These are phyloP conservation scores for Peromyscus attwateri DNA, from an alignment of 2,797 vertebrate genomes.

Conservation along the genomic window DNA sequence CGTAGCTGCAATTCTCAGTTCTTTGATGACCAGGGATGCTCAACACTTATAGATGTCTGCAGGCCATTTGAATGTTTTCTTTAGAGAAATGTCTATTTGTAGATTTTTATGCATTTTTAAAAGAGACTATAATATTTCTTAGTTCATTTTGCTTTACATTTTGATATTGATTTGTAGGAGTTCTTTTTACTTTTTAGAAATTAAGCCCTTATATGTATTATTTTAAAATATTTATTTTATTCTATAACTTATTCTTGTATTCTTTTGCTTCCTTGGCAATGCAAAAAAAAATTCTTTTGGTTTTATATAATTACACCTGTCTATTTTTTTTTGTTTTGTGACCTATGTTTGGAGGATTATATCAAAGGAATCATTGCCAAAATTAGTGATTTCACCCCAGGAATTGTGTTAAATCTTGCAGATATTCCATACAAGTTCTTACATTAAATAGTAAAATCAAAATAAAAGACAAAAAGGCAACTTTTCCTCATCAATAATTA, in stretches of 20 bases:
- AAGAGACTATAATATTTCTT: background rate
- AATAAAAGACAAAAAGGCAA: background rate
- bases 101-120: background rate
- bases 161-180: background rate
- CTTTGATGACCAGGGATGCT: background rate
- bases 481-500: slow-evolving; percentile 5
- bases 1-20: background rate
- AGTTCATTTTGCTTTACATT: background rate
- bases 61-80: background rate
- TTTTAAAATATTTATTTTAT: background rate
- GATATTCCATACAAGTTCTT: background rate
- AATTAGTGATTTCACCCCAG: background rate
- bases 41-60: background rate
- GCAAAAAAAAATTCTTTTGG: background rate
- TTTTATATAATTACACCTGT: background rate
- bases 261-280: background rate
- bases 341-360: background rate
- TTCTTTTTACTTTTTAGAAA: background rate
- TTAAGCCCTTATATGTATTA: background rate
- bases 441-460: background rate
- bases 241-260: background rate
- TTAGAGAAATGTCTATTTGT: background rate
- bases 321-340: background rate
- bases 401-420: background rate
- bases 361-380: background rate